A percentile compares a stretch with the other conserved stretches of the same genome.
Conservation (phyloP, 2,113 vertebrate genomes). For the Noctilio leporinus region DNA sequence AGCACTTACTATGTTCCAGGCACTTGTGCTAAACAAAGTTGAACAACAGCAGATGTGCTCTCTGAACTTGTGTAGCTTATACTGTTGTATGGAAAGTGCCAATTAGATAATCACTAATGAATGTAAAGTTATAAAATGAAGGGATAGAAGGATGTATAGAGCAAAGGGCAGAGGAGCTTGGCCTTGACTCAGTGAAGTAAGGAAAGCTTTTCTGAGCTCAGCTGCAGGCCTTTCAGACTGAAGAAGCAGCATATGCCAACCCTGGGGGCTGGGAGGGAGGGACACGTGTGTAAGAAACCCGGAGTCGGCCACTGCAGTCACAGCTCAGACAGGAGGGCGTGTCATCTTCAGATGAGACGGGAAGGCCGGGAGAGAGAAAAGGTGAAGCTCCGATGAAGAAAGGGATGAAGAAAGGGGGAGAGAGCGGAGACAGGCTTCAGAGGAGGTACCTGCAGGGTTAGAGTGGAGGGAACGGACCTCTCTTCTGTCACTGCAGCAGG, state of each 20-base stretch:
- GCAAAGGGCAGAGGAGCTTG: background rate
- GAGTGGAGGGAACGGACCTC: background rate
- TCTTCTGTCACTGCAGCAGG: background rate
- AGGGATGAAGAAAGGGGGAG: background rate
- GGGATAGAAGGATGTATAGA: background rate
- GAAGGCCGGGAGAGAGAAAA: background rate
- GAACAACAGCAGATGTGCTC: background rate
- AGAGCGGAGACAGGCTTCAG: background rate
- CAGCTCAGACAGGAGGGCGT: background rate
- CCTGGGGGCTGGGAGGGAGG: background rate
- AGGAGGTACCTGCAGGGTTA: background rate
- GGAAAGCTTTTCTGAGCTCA: background rate
- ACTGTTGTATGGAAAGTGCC: background rate
- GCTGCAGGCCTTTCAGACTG: background rate
- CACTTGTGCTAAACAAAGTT: background rate
- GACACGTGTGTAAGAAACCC: background rate
- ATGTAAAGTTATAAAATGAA: background rate
- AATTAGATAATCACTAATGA: background rate
- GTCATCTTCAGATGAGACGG: background rate
- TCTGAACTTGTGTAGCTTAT: background rate
- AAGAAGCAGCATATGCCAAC: background rate
- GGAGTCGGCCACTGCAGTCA: background rate
- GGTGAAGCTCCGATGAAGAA: background rate
- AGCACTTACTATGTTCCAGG: background rate
- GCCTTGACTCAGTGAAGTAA: background rate